Percentiles rank a stretch among this genome's conserved stretches.
Evolutionary conservation across 2,113 vertebrate genomes (phyloP).

Genomic region (Archilochus colubris): DNA sequence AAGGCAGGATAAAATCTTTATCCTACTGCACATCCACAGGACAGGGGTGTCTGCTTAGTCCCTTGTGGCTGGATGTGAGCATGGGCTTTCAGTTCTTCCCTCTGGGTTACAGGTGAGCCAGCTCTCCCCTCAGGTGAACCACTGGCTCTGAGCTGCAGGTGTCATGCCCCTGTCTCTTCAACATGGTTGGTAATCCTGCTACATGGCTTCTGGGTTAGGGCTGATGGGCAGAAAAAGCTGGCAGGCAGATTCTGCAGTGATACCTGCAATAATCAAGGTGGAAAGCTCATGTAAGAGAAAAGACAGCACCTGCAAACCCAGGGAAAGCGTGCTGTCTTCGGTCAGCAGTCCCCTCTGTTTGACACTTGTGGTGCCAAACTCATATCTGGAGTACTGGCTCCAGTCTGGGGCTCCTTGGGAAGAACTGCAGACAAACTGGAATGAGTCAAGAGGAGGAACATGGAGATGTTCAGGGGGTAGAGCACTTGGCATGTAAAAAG

Average conservation of each 20-base stretch:
- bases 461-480: neutral
- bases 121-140: neutral
- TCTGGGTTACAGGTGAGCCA: neutral
- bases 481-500: neutral
- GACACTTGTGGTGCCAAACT: neutral
- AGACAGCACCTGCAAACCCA: neutral
- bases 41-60: neutral
- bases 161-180: neutral
- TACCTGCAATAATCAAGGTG: neutral
- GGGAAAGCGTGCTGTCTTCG: rapidly evolving
- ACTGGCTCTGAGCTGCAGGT: neutral
- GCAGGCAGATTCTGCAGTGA: neutral
- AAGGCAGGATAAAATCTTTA: neutral
- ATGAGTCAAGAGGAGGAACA: neutral
- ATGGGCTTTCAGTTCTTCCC: neutral
- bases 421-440: neutral
- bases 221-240: neutral
- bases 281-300: neutral
- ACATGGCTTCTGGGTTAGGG: neutral
- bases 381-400: neutral
- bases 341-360: neutral
- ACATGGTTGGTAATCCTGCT: neutral
- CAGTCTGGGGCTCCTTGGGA: neutral
- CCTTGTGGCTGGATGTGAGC: neutral
- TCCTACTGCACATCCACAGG: neutral